These are phyloP conservation scores for Astyanax mexicanus DNA, from an alignment of 2,797 vertebrate species.

Conservation along the genomic window DNA sequence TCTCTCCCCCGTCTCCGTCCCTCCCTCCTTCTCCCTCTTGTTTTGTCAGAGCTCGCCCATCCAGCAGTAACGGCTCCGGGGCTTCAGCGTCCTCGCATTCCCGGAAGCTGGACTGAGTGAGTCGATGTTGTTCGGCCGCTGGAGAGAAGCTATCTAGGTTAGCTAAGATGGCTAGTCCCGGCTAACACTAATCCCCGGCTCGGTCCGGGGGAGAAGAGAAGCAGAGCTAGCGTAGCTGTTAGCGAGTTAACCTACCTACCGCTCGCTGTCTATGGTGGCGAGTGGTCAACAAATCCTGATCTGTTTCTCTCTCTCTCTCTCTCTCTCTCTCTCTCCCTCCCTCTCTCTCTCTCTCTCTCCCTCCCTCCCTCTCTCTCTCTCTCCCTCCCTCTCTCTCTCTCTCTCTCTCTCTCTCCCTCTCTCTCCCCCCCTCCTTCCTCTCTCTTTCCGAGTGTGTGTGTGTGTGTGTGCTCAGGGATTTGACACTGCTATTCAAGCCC, in stretches of 20 bases:
- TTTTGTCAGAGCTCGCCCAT: conserved; percentile 78
- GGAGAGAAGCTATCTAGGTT: conserved; percentile 27
- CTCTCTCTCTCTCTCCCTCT: conserved; percentile 52
- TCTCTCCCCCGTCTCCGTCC: conserved; percentile 19
- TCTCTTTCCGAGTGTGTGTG: conserved; percentile 60
- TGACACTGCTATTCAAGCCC: conserved; percentile 90
- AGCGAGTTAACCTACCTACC: too few relatives aligned
- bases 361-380: conserved; percentile 52
- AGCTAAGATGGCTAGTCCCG: too few relatives aligned
- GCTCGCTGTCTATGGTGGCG: conserved; percentile 64
- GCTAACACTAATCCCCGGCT: background rate
- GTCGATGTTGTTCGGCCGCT: conserved; percentile 58
- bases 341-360: conserved; percentile 48
- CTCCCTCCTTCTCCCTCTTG: conserved; percentile 59
- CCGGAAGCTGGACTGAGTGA: conserved; percentile 68
- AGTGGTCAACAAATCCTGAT: conserved; percentile 73
- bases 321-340: conserved; percentile 52
- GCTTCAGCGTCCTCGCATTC: conserved; percentile 71
- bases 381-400: conserved; percentile 46
- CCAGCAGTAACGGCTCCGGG: conserved; percentile 70
- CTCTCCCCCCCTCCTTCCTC: conserved; percentile 49
- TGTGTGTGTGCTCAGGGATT: conserved; percentile 86
- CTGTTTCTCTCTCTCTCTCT: conserved; percentile 62
- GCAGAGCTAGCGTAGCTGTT: conserved; percentile 67
- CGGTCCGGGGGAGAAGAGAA: conserved; percentile 55